Evolutionary conservation across 2,113 vertebrate genomes (phyloP).

Genomic region (Hydrolagus affinis): DNA sequence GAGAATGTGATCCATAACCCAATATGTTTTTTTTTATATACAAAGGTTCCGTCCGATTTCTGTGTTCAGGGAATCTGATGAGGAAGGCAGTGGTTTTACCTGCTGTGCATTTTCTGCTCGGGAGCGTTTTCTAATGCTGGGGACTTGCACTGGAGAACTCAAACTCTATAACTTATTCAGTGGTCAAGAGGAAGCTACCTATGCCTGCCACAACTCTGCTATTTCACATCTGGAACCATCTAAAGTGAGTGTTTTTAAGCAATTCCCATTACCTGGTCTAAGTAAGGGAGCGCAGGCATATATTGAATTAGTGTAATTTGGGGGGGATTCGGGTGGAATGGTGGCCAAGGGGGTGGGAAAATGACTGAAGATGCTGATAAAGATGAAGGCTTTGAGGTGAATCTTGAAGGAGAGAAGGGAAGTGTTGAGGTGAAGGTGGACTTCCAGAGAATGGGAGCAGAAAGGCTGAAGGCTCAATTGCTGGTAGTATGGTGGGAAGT

Average conservation of each 20-base stretch:
- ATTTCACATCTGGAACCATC: conserved; percentile 95
- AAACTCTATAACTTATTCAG: conserved; percentile 97
- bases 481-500: too few species aligned
- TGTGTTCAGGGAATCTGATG: conserved; percentile 92
- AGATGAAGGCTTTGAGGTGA: too few species aligned
- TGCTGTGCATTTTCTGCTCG: conserved; percentile 96
- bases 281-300: too few species aligned
- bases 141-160: conserved; percentile 88
- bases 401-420: too few species aligned
- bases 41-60: conserved; percentile 92
- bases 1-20: background rate
- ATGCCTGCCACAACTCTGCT: conserved; percentile 91
- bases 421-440: too few species aligned
- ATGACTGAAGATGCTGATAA: too few species aligned
- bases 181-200: conserved; percentile 94
- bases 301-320: background rate
- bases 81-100: conserved; percentile 94
- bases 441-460: too few species aligned
- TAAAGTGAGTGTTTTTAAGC: conserved; percentile 57
- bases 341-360: too few species aligned
- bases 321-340: too few species aligned
- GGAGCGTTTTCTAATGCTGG: conserved; percentile 93
- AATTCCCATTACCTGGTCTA: background rate
- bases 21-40: background rate
- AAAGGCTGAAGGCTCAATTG: too few species aligned